phyloP scores from a whole-genome alignment of 1,140 invertebrate genomes.

The Aplysia californica region DNA sequence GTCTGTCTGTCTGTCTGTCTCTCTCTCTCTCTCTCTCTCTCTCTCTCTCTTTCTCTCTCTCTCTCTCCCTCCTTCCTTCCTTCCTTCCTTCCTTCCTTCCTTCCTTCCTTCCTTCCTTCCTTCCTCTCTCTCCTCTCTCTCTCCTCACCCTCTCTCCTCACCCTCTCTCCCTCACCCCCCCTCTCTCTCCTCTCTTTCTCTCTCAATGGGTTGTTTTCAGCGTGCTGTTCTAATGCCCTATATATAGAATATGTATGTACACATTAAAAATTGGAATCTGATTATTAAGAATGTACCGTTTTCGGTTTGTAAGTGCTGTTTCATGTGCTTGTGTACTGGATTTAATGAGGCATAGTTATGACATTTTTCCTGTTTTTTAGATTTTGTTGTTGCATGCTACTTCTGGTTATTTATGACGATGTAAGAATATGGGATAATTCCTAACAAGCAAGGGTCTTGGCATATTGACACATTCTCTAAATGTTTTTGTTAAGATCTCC shows the following conservation, averaged over 20 bases:
- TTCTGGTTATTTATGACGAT: no score
- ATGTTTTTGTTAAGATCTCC: no score
- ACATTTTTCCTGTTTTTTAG: no score
- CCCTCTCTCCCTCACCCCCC: background rate
- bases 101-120: conserved; percentile 7
- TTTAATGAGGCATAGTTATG: no score
- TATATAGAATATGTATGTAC: background rate
- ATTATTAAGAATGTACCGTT: no score
- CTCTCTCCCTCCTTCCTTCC: conserved; percentile 1
- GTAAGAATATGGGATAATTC: no score
- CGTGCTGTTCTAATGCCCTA: background rate
- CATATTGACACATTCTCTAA: no score
- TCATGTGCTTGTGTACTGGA: no score
- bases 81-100: conserved; percentile 4
- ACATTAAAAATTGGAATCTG: no score
- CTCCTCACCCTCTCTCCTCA: background rate
- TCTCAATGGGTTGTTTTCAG: background rate
- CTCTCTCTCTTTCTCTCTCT: background rate
- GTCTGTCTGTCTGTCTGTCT: background rate
- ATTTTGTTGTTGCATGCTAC: no score
- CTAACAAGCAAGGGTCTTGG: no score
- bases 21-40: background rate
- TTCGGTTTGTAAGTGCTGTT: no score
- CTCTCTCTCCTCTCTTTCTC: background rate
- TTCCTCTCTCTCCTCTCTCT: conserved; percentile 3